A percentile compares a stretch with the other conserved stretches of the same genome.
Conservation (phyloP, 2,113 vertebrate species). For the Syrrhaptes paradoxus region DNA sequence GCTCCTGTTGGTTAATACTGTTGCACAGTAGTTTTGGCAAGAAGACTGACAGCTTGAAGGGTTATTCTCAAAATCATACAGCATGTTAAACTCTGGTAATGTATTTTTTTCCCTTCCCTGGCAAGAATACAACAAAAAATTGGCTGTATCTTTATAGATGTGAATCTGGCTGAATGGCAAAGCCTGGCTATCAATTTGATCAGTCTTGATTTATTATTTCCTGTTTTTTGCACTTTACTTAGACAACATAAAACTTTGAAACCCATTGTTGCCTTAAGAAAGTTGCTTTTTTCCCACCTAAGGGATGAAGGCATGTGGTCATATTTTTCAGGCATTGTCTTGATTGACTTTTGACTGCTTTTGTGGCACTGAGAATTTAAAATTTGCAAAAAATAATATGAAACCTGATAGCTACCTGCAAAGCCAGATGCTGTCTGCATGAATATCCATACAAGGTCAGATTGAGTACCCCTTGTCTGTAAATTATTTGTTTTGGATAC, state of each 20-base stretch:
- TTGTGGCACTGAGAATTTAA: not conserved
- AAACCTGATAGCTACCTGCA: not conserved
- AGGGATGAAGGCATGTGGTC: not conserved
- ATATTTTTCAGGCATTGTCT: not conserved
- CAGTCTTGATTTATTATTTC: slow-evolving; percentile 49
- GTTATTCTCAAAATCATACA: slow-evolving; percentile 71
- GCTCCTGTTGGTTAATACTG: slow-evolving; percentile 61
- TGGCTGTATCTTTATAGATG: slow-evolving; percentile 36
- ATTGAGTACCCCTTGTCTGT: not conserved
- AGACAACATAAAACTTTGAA: not conserved
- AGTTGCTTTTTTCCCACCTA: not conserved
- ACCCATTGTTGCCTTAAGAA: not conserved
- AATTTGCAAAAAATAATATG: not conserved
- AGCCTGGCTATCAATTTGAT: slow-evolving; percentile 11
- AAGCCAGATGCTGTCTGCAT: not conserved
- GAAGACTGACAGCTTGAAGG: slow-evolving; percentile 68
- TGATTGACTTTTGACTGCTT: not conserved
- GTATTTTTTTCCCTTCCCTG: slow-evolving; percentile 6
- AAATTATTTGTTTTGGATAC: not conserved
- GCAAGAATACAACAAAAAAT: slow-evolving; percentile 50
- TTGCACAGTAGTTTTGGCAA: slow-evolving; percentile 57
- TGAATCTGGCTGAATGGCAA: slow-evolving; percentile 57
- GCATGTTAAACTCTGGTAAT: slow-evolving; percentile 60
- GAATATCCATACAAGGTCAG: not conserved
- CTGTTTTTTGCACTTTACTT: not conserved